Evolutionary conservation across 2,797 vertebrate genomes (phyloP).

Genomic region (Danio choprae): DNA sequence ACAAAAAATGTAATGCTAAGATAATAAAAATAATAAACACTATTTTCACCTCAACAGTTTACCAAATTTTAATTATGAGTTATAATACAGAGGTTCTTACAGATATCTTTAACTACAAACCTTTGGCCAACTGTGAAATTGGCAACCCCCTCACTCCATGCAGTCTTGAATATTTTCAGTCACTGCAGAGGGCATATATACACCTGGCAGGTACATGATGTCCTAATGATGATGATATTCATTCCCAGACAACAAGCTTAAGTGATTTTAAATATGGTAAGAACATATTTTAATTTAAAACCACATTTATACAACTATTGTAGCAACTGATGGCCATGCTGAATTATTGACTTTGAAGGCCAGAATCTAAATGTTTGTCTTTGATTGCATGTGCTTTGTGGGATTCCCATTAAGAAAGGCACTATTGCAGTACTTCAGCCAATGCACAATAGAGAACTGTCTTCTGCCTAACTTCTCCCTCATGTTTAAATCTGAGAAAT

Average conservation of each 20-base stretch:
- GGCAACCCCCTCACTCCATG: background rate
- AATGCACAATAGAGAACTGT: conserved; percentile 14
- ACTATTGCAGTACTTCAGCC: conserved; percentile 3
- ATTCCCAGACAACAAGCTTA: background rate
- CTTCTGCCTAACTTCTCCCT: conserved; percentile 10
- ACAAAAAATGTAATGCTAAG: background rate
- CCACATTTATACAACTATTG: background rate
- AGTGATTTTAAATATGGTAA: background rate
- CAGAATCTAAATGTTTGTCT: conserved; percentile 22
- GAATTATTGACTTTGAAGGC: background rate
- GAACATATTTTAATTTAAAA: background rate
- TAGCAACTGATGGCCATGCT: background rate
- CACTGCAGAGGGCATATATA: background rate
- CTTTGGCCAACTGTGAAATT: background rate
- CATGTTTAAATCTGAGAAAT: conserved; percentile 5
- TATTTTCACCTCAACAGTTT: background rate
- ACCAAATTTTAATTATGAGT: conserved; percentile 6
- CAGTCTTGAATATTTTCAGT: background rate
- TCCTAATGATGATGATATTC: background rate
- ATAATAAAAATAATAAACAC: conserved; percentile 5
- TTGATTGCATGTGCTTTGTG: conserved; percentile 19
- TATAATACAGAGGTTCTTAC: background rate
- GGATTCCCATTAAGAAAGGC: conserved; percentile 32
- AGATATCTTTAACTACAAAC: conserved; percentile 3
- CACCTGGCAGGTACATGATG: conserved; percentile 3